These are phyloP conservation scores for Ommatoiulus sabulosus DNA, from an alignment of 2,888 invertebrate species.

Conservation along the genomic window DNA sequence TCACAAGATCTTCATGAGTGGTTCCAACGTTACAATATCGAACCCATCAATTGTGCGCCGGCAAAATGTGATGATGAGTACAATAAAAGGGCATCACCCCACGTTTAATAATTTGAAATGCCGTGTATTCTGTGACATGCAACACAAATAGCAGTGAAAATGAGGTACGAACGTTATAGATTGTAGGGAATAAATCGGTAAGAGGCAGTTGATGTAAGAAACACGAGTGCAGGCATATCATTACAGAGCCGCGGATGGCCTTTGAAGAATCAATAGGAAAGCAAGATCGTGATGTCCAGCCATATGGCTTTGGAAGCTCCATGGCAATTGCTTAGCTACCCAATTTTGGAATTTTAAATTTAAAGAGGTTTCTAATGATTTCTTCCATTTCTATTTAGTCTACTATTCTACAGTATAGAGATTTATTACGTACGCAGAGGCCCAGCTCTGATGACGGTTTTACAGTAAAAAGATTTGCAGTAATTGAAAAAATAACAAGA, in stretches of 20 bases:
- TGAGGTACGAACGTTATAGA: neutral
- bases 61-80: neutral
- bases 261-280: neutral
- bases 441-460: too few species aligned
- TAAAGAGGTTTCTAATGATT: too few species aligned
- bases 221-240: neutral
- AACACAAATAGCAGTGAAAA: neutral
- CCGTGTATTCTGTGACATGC: neutral
- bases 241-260: neutral
- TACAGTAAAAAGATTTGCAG: too few species aligned
- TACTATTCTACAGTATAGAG: too few species aligned
- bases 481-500: too few species aligned
- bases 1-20: neutral
- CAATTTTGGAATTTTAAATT: too few species aligned
- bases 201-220: neutral
- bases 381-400: too few species aligned
- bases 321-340: too few species aligned
- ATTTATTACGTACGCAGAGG: too few species aligned
- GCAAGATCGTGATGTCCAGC: too few species aligned
- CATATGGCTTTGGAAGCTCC: too few species aligned
- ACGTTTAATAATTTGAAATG: neutral
- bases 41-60: neutral
- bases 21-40: neutral
- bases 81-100: slow-evolving; percentile 27
- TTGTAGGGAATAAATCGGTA: neutral